Evolutionary conservation across 2,113 vertebrate species (phyloP).

Genomic region (Aphyosemion australe): DNA sequence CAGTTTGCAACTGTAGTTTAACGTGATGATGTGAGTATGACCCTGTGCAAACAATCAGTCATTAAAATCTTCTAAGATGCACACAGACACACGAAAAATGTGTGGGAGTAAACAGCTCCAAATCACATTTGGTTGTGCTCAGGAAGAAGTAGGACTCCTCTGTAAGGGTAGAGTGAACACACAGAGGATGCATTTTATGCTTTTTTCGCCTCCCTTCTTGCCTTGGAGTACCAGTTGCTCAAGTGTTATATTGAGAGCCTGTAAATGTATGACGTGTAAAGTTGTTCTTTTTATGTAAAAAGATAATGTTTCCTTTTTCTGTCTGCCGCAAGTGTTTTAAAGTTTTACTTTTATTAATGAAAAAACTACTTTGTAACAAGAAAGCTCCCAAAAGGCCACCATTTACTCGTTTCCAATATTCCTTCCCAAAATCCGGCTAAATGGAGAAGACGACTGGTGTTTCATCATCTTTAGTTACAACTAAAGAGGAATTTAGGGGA

Average conservation of each 20-base stretch:
- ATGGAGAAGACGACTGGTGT: neutral
- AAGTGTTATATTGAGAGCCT: slow-evolving; percentile 39
- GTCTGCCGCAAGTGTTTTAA: slow-evolving; percentile 12
- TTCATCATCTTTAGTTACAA: slow-evolving; percentile 32
- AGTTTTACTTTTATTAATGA: neutral
- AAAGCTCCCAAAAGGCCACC: too few species aligned
- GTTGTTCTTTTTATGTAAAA: slow-evolving; percentile 13
- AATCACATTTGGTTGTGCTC: slow-evolving; percentile 15
- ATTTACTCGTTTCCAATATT: too few species aligned
- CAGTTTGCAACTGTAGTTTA: slow-evolving; percentile 17
- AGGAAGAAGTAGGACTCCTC: slow-evolving; percentile 11
- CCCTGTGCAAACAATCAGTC: slow-evolving; percentile 13
- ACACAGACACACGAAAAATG: neutral
- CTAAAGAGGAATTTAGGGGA: slow-evolving; percentile 31
- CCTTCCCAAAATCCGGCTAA: too few species aligned
- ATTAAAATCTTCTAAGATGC: slow-evolving; percentile 33
- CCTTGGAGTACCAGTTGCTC: slow-evolving; percentile 10
- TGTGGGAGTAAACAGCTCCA: slow-evolving; percentile 8
- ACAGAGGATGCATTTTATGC: slow-evolving; percentile 19
- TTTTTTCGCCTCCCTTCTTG: slow-evolving; percentile 25
- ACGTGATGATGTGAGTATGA: slow-evolving; percentile 21
- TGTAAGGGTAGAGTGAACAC: slow-evolving; percentile 24
- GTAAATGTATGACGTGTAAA: slow-evolving; percentile 21
- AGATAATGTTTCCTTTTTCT: slow-evolving; percentile 15
- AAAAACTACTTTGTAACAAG: too few species aligned